Evolutionary conservation across 2,888 invertebrate species (phyloP).

Genomic region (Neoaliturus tenellus): DNA sequence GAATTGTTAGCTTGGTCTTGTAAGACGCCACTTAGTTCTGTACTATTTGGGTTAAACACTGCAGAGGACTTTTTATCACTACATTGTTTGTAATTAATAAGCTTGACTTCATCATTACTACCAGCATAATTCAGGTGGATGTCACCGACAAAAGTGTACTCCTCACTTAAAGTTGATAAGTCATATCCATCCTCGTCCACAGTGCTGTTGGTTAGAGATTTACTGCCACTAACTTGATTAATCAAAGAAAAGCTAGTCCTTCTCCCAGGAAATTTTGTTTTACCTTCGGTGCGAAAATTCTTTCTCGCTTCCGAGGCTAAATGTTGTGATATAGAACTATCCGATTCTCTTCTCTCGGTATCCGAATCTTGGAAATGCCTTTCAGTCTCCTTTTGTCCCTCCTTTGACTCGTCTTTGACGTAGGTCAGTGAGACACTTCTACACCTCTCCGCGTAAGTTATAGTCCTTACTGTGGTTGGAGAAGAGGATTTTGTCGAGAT

Average conservation of each 20-base stretch:
- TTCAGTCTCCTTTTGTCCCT: background rate
- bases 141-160: background rate
- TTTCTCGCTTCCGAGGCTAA: conserved; percentile 41
- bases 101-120: background rate
- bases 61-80: background rate
- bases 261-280: conserved; percentile 45
- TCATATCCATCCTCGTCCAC: background rate
- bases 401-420: background rate
- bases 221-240: background rate
- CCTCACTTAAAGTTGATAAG: background rate
- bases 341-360: background rate
- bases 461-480: conserved; percentile 16
- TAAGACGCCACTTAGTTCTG: background rate
- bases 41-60: background rate
- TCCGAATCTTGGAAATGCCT: background rate
- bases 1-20: background rate
- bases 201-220: background rate
- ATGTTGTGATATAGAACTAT: conserved; percentile 9
- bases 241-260: conserved; percentile 50
- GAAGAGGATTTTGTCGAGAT: background rate
- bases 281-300: conserved; percentile 31
- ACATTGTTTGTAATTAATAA: background rate
- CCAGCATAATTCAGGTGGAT: background rate
- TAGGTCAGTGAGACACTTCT: conserved; percentile 10
- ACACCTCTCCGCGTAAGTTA: conserved; percentile 24